Evolutionary conservation across 2,113 vertebrate genomes (phyloP), one percentile per base, ranked within the genome.

Genomic region (Corvus hawaiiensis): DNA sequence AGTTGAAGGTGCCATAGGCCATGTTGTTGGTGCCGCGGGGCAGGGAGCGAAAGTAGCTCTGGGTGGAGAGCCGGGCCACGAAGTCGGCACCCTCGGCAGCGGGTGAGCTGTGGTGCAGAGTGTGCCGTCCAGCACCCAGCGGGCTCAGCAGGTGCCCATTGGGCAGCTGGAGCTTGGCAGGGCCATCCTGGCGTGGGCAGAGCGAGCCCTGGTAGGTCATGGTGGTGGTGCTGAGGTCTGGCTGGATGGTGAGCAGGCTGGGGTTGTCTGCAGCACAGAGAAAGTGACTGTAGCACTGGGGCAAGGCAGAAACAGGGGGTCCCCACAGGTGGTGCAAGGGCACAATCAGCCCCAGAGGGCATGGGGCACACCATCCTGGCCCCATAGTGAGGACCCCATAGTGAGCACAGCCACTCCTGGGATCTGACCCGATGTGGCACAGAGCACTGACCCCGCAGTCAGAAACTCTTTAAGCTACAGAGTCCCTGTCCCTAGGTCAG

Each of bases 1-100:
- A 99, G 98, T 99, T 99, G 97, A 99, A 99, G 84, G 99, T 99
- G 92, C 99, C 99, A 0, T 99, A 99, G 55, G 99, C 99, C 97
- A 99, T 99, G 98, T 99, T 99, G 92, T 98, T 98, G 59, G 97
- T 97, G 86, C 99, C 99, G 0, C 99, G 98, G 37, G 99, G 98
- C 95, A 99, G 97, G 10, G 99, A 99, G 77, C 99, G 99, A 81
- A 99, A 99, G 98, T 99, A 99, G 97, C 91, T 99, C 97, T 99
- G 99, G 37, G 99, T 98, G 61, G 99, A 98, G 89, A 99, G 98
- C 66, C 99, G 98, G 86, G 98, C 98, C 85, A 99, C 98, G 8
- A 99, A 99, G 89, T 99, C 99, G 2, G 98, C 95, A 0, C 98
- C 98, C 81, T 99, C 99, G 0, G 98, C 94, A 4, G 98, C 97